These are phyloP conservation scores for Taenaris catops DNA, from an alignment of 2,888 invertebrate genomes.

Conservation along the genomic window DNA sequence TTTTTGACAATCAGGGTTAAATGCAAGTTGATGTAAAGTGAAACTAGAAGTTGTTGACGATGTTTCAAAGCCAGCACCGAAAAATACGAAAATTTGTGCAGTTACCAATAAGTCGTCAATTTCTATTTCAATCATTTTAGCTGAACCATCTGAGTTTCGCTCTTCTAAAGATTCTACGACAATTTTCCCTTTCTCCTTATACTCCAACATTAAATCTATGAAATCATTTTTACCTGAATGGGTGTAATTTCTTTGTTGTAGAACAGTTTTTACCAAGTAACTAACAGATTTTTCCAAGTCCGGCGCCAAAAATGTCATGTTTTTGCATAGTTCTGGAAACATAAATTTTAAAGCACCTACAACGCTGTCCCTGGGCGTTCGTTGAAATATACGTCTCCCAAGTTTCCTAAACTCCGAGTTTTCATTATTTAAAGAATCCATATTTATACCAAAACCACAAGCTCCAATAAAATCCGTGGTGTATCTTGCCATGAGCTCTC, in stretches of 20 bases:
- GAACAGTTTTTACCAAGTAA: slow-evolving; percentile 43
- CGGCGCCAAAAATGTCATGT: slow-evolving; percentile 43
- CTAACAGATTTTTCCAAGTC: slow-evolving; percentile 47
- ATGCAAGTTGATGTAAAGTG: slow-evolving; percentile 66
- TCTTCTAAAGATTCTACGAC: slow-evolving; percentile 54
- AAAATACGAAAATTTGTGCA: slow-evolving; percentile 66
- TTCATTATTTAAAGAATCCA: slow-evolving; percentile 52
- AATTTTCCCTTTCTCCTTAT: slow-evolving; percentile 54
- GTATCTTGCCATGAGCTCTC: slow-evolving; percentile 65
- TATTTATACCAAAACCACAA: slow-evolving; percentile 63
- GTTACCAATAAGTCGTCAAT: slow-evolving; percentile 50
- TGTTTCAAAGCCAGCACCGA: slow-evolving; percentile 75
- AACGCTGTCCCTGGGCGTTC: slow-evolving; percentile 43
- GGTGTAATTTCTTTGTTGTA: slow-evolving; percentile 48
- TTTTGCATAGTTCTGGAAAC: slow-evolving; percentile 54
- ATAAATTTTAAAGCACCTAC: slow-evolving; percentile 43
- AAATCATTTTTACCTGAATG: slow-evolving; percentile 61
- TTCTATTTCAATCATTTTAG: slow-evolving; percentile 49
- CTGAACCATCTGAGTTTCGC: slow-evolving; percentile 46
- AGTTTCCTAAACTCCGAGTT: slow-evolving; percentile 58
- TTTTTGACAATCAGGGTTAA: slow-evolving; percentile 59
- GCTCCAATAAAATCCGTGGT: slow-evolving; percentile 67
- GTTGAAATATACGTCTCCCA: slow-evolving; percentile 55
- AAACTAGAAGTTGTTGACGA: slow-evolving; percentile 71
- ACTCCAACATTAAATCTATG: slow-evolving; percentile 57